Evolutionary conservation across 1,140 invertebrate species (phyloP).

Genomic region (Micrasema longulum): DNA sequence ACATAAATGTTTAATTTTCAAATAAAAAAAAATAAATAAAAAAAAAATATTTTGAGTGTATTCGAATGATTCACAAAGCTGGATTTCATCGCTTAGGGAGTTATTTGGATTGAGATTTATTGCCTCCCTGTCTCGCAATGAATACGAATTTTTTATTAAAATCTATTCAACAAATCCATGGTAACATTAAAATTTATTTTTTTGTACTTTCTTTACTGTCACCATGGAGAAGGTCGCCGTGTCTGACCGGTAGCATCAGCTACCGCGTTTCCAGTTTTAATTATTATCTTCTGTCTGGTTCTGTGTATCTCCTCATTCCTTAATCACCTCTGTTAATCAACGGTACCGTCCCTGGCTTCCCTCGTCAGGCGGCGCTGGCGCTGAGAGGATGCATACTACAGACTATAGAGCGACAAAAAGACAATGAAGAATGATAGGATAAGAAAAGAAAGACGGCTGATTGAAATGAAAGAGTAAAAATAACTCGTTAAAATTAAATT

Average conservation of each 20-base stretch:
- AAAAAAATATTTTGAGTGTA: too few relatives aligned
- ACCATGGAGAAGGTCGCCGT: background rate
- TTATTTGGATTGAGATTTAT: too few relatives aligned
- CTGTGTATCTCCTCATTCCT: conserved; percentile 43
- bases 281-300: conserved; percentile 45
- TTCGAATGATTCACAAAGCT: too few relatives aligned
- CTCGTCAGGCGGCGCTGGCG: conserved; percentile 11
- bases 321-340: conserved; percentile 46
- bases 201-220: background rate
- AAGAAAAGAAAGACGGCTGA: background rate
- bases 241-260: conserved; percentile 20
- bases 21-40: too few relatives aligned
- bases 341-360: conserved; percentile 21
- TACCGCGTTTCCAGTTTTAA: conserved; percentile 41
- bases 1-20: too few relatives aligned
- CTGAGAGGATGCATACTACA: conserved; percentile 3
- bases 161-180: too few relatives aligned
- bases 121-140: too few relatives aligned
- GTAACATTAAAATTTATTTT: background rate
- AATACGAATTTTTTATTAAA: too few relatives aligned
- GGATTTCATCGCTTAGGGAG: too few relatives aligned
- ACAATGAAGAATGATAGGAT: background rate
- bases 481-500: too few relatives aligned
- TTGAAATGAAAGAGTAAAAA: background rate
- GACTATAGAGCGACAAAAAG: background rate